Base-by-base conservation (phyloP, 2,113 vertebrate species). In the Larimichthys crocea region DNA sequence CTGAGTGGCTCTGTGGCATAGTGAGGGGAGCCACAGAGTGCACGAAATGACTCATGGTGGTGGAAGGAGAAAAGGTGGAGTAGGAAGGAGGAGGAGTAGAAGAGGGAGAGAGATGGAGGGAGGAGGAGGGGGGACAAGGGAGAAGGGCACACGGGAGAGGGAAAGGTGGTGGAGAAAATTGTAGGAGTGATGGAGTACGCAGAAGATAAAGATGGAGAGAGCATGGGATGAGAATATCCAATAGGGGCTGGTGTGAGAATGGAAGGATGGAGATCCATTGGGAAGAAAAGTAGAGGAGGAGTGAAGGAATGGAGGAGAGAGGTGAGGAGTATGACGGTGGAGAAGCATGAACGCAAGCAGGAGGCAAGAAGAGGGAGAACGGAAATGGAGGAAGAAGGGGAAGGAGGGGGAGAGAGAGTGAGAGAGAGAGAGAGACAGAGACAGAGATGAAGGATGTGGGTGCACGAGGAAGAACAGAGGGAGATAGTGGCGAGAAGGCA, bases 1-100 rank as follows among this genome's bases (percentile, higher is more conserved):
- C 89, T 91, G 88, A 91, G 89, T 90, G 90, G 85, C 83, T 93
- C 80, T 85, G 89, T 88, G 86, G 83, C 66, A 57, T 74, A 83
- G 88, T 74, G 85, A 74, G 74, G 78, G 87, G 81, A 83, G 78
- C 79, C 79, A 76, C 62, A 79, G 69, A 85, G 83, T 77, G 82
- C 82, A 79, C 62, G 3, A 73, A 87, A 88, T 90, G 90, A 92
- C 85, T 91, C 89, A 91, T 62, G 82, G 84, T 80, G 79, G 83
- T 76, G 79, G 80, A 85, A 80, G 73, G 70, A 87, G 69, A 74
- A 81, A 44, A 52, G 48, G 55, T 40, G 76, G 53, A 67, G 53
- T 35, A 35, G 35, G 35, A 35, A 8, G 35, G 50, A 74, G 57
- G 57, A 48, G 53, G 11, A 29, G 8, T 1, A 35, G 35, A 35